Evolutionary conservation across 2,797 vertebrate species (phyloP), one percentile per base, ranked within the genome.

Genomic region (Acipenser oxyrinchus): DNA sequence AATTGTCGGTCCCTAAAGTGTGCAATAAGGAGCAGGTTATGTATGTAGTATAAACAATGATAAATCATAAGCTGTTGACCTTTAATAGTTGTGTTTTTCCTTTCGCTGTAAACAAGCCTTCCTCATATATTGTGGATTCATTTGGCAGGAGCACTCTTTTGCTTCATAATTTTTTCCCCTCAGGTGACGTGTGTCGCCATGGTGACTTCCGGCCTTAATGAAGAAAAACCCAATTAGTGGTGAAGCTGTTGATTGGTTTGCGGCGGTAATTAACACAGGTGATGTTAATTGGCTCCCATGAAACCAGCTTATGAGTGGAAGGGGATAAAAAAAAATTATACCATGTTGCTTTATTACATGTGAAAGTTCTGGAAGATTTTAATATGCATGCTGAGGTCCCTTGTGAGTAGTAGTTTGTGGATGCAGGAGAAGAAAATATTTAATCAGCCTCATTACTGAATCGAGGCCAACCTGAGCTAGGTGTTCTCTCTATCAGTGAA

Each of bases 251-350:
- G 94, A 96, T 96, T 97, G 94, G 94, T 93, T 95, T 92, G 93
- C 93, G 92, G 90, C 91, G 91, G 91, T 96, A 95, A 97, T 95
- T 96, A 97, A 95, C 95, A 94, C 93, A 95, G 94, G 94, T 96
- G 92, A 95, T 94, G 93, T 93, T 97, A 96, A 97, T 95, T 93
- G 94, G 93, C 90, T 94, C 93, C 94, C 93, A 88, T 92, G 91
- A 94, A 95, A 93, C 92, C 84, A 89, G 83, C 92, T 90, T 94
- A 91, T 49, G 66, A 64, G 69, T 68, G 69, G 64, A 75, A 65
- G 60, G 62, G 61, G 61, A 58, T 48, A 69, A 62, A 66, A 63
- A 63, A 66, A 9, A 2, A 72, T 73, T 76, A 70, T 68, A 70
- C 69, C 76, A 15, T 68, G 60, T 67, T 73, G 69, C 66, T 72